Evolutionary conservation across 2,888 invertebrate genomes (phyloP).

Genomic region (Trichogramma evanescens): DNA sequence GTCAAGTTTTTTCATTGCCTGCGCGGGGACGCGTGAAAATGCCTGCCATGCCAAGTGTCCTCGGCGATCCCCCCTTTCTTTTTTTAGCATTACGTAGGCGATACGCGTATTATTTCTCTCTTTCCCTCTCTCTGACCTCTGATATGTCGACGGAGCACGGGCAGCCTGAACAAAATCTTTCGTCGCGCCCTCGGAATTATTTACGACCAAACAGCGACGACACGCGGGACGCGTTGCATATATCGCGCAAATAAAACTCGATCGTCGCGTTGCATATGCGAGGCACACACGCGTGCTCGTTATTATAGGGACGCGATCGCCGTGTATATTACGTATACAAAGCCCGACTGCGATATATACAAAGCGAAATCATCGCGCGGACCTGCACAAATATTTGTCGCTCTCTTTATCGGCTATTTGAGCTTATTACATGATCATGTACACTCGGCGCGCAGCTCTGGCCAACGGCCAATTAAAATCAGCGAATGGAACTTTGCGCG

Average conservation of each 20-base stretch:
- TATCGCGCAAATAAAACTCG: too few relatives aligned
- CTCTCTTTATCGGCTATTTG: slow-evolving; percentile 24
- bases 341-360: too few relatives aligned
- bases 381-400: slow-evolving; percentile 26
- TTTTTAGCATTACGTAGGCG: not conserved
- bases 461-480: slow-evolving; percentile 37
- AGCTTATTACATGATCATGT: slow-evolving; percentile 21
- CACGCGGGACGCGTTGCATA: too few relatives aligned
- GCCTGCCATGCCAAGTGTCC: too few relatives aligned
- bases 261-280: too few relatives aligned
- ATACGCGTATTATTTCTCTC: not conserved
- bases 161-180: too few relatives aligned
- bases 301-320: too few relatives aligned
- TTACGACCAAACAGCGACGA: not conserved
- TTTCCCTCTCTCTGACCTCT: slow-evolving; percentile 8
- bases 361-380: not conserved
- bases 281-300: too few relatives aligned
- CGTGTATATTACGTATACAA: too few relatives aligned
- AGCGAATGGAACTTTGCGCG: slow-evolving; percentile 8
- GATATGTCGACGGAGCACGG: not conserved
- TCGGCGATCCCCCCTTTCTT: not conserved
- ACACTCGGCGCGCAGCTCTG: slow-evolving; percentile 20
- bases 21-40: too few relatives aligned
- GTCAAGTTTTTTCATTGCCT: too few relatives aligned
- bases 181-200: not conserved